A percentile compares a stretch with the other conserved stretches of the same genome.
These are phyloP conservation scores for Micrasema minimum DNA, from an alignment of 1,140 invertebrate species.

Conservation along the genomic window DNA sequence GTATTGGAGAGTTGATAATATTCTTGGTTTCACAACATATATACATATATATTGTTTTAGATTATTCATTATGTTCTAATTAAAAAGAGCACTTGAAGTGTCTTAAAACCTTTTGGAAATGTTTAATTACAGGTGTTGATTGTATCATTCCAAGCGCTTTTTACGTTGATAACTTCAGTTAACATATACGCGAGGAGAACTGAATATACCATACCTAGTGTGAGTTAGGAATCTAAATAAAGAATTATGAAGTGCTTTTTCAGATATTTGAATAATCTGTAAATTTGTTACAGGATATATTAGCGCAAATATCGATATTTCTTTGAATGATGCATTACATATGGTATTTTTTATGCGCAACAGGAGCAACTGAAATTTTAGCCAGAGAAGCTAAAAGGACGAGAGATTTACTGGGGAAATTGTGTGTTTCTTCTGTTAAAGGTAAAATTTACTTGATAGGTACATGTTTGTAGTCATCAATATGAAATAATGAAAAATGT, in stretches of 20 bases:
- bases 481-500: no score
- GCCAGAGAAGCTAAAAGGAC: slow-evolving; percentile 1
- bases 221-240: neutral
- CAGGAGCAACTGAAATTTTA: slow-evolving; percentile 10
- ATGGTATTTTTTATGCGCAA: slow-evolving; percentile 10
- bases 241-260: no score
- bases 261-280: no score
- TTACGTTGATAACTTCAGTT: slow-evolving; percentile 4
- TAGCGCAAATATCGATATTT: neutral
- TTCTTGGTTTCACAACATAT: no score
- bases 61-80: no score
- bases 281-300: slow-evolving; percentile 1
- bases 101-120: neutral
- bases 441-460: no score
- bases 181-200: slow-evolving; percentile 3
- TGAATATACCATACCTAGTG: neutral
- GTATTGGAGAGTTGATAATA: no score
- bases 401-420: slow-evolving; percentile 13
- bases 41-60: no score
- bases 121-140: slow-evolving; percentile 9
- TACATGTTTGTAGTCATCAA: no score
- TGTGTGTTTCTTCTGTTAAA: neutral
- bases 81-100: neutral
- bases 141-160: slow-evolving; percentile 26
- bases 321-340: slow-evolving; percentile 24